A percentile compares a stretch with the other conserved stretches of the same genome.
phyloP scores from a whole-genome alignment of 2,888 invertebrate genomes.

The Volucella bombylans region DNA sequence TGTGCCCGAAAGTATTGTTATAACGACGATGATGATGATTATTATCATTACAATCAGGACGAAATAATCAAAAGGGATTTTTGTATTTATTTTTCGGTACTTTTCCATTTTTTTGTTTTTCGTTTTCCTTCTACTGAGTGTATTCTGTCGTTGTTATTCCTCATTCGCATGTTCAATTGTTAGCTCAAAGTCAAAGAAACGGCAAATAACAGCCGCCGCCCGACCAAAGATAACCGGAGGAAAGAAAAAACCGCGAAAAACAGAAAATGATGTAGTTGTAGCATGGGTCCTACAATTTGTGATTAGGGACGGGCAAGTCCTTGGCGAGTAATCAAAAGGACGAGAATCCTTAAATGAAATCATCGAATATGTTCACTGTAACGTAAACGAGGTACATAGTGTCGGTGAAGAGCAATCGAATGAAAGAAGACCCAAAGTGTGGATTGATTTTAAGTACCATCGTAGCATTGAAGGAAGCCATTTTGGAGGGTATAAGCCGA shows the following conservation, averaged over 20 bases:
- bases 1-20: conserved; percentile 43
- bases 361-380: conserved; percentile 33
- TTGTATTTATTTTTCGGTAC: conserved; percentile 27
- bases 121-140: background rate
- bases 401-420: conserved; percentile 39
- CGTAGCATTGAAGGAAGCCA: background rate
- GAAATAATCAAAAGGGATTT: conserved; percentile 62
- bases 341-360: conserved; percentile 34
- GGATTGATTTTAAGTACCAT: conserved; percentile 35
- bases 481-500: background rate
- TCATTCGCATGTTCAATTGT: conserved; percentile 45
- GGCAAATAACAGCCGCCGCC: conserved; percentile 31
- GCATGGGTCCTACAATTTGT: background rate
- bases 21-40: conserved; percentile 53
- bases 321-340: conserved; percentile 41
- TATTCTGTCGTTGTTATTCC: conserved; percentile 28
- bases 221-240: background rate
- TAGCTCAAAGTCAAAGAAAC: conserved; percentile 55
- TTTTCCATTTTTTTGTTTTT: background rate
- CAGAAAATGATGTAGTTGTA: conserved; percentile 34
- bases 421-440: conserved; percentile 8
- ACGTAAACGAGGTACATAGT: conserved; percentile 25
- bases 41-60: conserved; percentile 61
- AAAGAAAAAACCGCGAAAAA: conserved; percentile 35
- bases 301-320: background rate